Conservation (phyloP, 2,797 vertebrate genomes). For the Myripristis jacobus region DNA sequence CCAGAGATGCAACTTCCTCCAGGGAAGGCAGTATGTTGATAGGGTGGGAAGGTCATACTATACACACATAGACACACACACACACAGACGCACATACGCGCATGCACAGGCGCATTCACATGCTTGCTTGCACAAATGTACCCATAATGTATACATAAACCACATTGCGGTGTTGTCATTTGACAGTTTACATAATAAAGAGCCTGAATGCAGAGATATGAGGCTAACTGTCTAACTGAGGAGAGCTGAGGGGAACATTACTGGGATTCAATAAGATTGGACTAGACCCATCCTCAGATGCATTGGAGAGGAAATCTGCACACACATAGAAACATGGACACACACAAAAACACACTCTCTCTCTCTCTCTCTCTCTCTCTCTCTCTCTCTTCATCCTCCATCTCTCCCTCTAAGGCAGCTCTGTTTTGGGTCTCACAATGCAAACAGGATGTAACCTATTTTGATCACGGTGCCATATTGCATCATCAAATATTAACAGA, state of each 20-base stretch:
- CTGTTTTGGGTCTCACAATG: slow-evolving; percentile 78
- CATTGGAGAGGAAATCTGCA: slow-evolving; percentile 56
- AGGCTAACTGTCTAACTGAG: slow-evolving; percentile 65
- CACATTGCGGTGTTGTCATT: slow-evolving; percentile 56
- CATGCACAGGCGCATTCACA: slow-evolving; percentile 18
- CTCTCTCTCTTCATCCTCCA: slow-evolving; percentile 65
- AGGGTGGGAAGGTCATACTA: slow-evolving; percentile 69
- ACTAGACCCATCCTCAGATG: slow-evolving; percentile 68
- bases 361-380: slow-evolving; percentile 37
- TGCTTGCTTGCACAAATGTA: slow-evolving; percentile 55
- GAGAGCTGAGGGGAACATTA: slow-evolving; percentile 65
- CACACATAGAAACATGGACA: slow-evolving; percentile 35
- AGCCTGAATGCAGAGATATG: slow-evolving; percentile 56
- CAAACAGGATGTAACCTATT: slow-evolving; percentile 86
- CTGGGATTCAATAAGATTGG: slow-evolving; percentile 68
- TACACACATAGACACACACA: slow-evolving; percentile 28
- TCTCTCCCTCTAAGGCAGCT: too few species aligned
- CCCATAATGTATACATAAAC: slow-evolving; percentile 60
- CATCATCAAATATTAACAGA: slow-evolving; percentile 85
- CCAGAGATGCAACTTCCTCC: slow-evolving; percentile 59
- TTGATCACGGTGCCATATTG: slow-evolving; percentile 86
- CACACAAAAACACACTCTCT: slow-evolving; percentile 32
- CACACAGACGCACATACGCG: not conserved
- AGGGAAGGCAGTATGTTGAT: slow-evolving; percentile 60
- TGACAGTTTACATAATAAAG: slow-evolving; percentile 74